phyloP scores from a whole-genome alignment of 2,888 invertebrate species.

The Drosophila falleni region DNA sequence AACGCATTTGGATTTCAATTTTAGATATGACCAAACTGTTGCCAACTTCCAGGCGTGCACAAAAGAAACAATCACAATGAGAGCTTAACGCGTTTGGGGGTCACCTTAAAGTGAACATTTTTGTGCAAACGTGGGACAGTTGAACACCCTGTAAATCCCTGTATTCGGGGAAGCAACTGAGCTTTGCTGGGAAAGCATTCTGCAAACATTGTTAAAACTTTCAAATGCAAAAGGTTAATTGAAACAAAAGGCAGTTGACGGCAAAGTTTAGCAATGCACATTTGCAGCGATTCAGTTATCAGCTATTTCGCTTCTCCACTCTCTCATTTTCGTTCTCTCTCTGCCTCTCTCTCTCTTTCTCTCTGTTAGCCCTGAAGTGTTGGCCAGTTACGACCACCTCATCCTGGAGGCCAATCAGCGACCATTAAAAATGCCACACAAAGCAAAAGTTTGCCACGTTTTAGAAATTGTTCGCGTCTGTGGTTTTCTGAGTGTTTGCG shows the following conservation, averaged over 20 bases:
- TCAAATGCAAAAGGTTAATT: constrained; percentile 80
- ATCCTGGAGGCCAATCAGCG: constrained; percentile 51
- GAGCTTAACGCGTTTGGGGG: constrained; percentile 27
- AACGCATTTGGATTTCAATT: constrained; percentile 71
- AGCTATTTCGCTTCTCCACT: constrained; percentile 27
- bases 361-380: constrained; percentile 15
- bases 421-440: constrained; percentile 65
- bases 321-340: not conserved
- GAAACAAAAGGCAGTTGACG: constrained; percentile 78
- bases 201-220: constrained; percentile 78
- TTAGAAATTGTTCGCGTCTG: constrained; percentile 62
- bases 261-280: constrained; percentile 77
- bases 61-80: constrained; percentile 1
- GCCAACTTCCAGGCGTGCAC: constrained; percentile 39
- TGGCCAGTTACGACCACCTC: constrained; percentile 1
- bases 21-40: constrained; percentile 69
- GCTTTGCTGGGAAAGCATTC: constrained; percentile 60
- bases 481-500: constrained; percentile 21
- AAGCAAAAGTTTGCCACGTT: constrained; percentile 70
- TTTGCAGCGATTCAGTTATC: constrained; percentile 59
- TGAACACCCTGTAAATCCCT: constrained; percentile 7
- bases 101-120: constrained; percentile 35
- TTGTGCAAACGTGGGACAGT: constrained; percentile 7
- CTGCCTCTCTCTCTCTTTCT: constrained; percentile 20
- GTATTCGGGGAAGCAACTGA: not conserved